Evolutionary conservation across 92 coral and sea anemone genomes (phyloP).

Genomic region (Zoanthus sansibaricus): DNA sequence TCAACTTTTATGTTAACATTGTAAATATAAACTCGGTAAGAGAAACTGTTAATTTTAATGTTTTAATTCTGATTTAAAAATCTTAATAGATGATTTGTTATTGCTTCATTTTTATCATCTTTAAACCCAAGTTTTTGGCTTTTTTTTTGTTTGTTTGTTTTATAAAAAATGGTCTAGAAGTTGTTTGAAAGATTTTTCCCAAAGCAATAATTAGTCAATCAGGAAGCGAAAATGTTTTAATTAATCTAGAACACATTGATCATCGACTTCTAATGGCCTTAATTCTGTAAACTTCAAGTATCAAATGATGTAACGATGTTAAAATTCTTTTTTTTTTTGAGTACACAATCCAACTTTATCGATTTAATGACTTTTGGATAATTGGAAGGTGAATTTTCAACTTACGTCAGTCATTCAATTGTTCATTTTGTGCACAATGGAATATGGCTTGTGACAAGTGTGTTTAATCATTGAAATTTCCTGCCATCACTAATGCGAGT

Average conservation of each 20-base stretch:
- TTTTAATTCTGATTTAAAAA: no score
- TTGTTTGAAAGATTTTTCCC: background rate
- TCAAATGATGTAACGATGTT: background rate
- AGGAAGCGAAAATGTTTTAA: background rate
- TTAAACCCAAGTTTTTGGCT: background rate
- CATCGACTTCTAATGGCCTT: background rate
- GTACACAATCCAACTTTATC: background rate
- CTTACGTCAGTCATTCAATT: background rate
- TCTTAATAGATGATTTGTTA: no score
- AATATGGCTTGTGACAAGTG: slow-evolving; percentile 25
- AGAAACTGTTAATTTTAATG: no score
- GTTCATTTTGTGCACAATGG: slow-evolving; percentile 2
- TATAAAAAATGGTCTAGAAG: background rate
- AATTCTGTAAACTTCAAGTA: background rate
- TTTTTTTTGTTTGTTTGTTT: background rate
- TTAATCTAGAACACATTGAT: background rate
- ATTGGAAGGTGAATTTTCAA: background rate
- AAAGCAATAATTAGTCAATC: background rate
- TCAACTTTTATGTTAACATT: no score
- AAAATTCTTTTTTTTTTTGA: background rate
- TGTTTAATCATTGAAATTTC: slow-evolving; percentile 16
- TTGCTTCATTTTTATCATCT: no score
- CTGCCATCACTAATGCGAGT: slow-evolving; percentile 47
- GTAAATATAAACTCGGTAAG: no score
- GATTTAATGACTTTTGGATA: background rate